phyloP scores from a whole-genome alignment of 2,797 vertebrate species.

The Girardinus metallicus region DNA sequence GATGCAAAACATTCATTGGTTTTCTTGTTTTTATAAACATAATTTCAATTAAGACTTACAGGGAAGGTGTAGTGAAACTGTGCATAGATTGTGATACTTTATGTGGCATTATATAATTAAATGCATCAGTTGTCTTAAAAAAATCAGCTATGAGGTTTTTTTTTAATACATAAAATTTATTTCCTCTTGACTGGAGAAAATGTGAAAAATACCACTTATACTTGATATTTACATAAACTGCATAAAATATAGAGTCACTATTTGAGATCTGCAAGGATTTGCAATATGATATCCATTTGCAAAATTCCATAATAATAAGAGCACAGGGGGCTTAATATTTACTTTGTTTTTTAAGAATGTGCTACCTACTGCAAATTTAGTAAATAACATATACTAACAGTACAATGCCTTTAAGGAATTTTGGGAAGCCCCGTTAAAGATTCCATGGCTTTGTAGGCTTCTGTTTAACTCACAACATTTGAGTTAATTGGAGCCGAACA shows the following conservation, averaged over 20 bases:
- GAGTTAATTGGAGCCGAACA: no score
- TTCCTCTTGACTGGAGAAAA: no score
- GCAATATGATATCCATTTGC: background rate
- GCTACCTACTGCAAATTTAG: background rate
- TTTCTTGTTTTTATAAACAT: background rate
- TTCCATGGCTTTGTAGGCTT: no score
- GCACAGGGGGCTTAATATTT: no score
- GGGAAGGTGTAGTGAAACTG: background rate
- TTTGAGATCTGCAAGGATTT: background rate
- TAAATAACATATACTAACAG: background rate
- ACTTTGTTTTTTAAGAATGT: no score
- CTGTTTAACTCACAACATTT: no score
- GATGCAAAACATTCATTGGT: background rate
- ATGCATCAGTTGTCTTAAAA: background rate
- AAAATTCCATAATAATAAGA: background rate
- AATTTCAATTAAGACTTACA: background rate
- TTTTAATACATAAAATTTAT: no score
- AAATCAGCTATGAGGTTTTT: background rate
- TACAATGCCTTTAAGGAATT: background rate
- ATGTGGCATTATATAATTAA: background rate
- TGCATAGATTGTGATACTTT: background rate
- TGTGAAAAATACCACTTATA: no score
- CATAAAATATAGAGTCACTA: no score
- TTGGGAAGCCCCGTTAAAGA: background rate
- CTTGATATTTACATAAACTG: no score